Evolutionary conservation across 2,113 vertebrate genomes (phyloP).

Genomic region (Alexandromys fortis): DNA sequence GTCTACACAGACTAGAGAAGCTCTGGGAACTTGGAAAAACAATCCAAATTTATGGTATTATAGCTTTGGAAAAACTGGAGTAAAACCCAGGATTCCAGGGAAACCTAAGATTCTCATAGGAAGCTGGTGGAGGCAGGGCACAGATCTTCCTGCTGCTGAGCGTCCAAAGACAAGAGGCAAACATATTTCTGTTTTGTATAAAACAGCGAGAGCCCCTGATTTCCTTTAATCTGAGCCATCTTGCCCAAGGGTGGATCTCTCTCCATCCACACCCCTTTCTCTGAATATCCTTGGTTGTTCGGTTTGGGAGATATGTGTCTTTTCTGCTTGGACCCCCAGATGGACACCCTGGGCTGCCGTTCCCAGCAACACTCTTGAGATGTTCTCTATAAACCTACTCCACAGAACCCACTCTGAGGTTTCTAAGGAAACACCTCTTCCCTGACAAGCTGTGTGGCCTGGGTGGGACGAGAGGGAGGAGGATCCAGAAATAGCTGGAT

Average conservation of each 20-base stretch:
- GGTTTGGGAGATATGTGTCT: background rate
- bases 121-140: background rate
- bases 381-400: slow-evolving; percentile 34
- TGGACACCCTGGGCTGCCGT: background rate
- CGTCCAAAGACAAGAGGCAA: background rate
- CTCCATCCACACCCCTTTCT: background rate
- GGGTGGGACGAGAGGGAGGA: slow-evolving; percentile 60
- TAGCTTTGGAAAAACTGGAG: background rate
- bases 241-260: background rate
- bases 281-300: background rate
- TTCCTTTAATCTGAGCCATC: background rate
- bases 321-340: slow-evolving; percentile 22
- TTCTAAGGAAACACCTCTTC: slow-evolving; percentile 78
- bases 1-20: background rate
- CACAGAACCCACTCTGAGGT: slow-evolving; percentile 62
- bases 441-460: slow-evolving; percentile 61
- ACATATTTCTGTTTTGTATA: background rate
- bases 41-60: background rate
- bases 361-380: slow-evolving; percentile 43
- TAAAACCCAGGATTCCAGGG: background rate
- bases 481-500: slow-evolving; percentile 80
- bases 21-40: background rate
- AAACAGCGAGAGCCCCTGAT: background rate
- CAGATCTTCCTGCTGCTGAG: background rate
- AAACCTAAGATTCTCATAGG: background rate